phyloP scores from a whole-genome alignment of 2,888 invertebrate genomes.

The Tenodera sinensis region DNA sequence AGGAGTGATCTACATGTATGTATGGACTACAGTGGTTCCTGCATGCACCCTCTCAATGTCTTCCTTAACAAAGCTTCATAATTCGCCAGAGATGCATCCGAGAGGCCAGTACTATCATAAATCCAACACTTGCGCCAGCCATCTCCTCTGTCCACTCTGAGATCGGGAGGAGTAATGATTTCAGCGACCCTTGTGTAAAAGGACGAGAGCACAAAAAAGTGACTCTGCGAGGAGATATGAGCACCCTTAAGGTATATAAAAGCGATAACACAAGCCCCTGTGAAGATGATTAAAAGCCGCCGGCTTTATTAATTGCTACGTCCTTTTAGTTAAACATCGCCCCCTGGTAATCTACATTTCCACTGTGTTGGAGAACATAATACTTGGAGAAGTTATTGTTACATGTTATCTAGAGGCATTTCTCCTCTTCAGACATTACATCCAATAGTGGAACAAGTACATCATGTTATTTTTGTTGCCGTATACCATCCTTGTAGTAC shows the following conservation, averaged over 20 bases:
- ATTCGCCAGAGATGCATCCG: not conserved
- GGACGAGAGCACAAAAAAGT: not conserved
- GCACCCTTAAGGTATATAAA: not conserved
- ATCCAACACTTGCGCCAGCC: not conserved
- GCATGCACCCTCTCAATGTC: too few species aligned
- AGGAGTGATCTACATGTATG: too few species aligned
- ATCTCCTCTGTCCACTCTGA: not conserved
- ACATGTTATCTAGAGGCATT: slow-evolving; percentile 10
- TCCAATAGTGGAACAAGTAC: not conserved
- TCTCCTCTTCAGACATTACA: not conserved
- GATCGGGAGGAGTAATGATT: not conserved
- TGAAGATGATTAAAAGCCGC: slow-evolving; percentile 2
- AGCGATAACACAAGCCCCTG: not conserved
- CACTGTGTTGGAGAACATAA: slow-evolving; percentile 18
- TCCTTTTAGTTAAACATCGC: not conserved
- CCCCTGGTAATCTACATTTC: slow-evolving; percentile 8
- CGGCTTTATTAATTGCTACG: slow-evolving; percentile 11
- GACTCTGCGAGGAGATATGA: not conserved
- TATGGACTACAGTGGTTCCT: too few species aligned
- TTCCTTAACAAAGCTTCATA: not conserved
- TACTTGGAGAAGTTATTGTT: slow-evolving; percentile 17
- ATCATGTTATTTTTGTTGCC: too few species aligned
- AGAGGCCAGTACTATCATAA: not conserved
- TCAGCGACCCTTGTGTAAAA: not conserved
- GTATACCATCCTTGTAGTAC: too few species aligned